Percentiles rank a stretch among this genome's conserved stretches.
phyloP scores from a whole-genome alignment of 2,113 vertebrate species.

The Atrichornis clamosus region DNA sequence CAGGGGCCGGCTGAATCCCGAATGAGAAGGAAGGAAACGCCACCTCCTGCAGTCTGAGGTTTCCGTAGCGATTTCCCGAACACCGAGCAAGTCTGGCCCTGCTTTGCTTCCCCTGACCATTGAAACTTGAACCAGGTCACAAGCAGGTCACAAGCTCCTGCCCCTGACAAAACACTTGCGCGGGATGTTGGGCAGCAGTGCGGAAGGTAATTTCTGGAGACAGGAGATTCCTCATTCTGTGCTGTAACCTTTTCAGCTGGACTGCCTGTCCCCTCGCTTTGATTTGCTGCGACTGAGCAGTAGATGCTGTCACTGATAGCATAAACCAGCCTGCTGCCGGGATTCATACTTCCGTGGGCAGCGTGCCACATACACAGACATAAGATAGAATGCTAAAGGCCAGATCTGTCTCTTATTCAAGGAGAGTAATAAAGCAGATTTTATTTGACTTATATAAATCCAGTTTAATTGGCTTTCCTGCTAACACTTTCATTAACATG shows the following conservation, averaged over 20 bases:
- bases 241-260: background rate
- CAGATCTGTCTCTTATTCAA: constrained; percentile 14
- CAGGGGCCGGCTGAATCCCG: background rate
- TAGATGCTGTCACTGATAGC: background rate
- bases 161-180: background rate
- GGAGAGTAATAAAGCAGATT: constrained; percentile 36
- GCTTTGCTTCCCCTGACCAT: background rate
- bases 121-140: background rate
- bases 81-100: background rate
- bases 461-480: constrained; percentile 51
- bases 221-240: background rate
- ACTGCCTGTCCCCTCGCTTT: background rate
- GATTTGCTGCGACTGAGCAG: background rate
- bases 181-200: background rate
- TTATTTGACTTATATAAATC: constrained; percentile 63
- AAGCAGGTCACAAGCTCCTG: background rate
- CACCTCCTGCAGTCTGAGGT: background rate
- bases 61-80: background rate
- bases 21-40: background rate
- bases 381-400: constrained; percentile 7
- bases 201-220: background rate
- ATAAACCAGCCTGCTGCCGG: background rate
- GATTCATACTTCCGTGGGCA: background rate
- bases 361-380: background rate
- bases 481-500: constrained; percentile 57